Base-by-base conservation (phyloP, 2,113 vertebrate species). In the Pseudorhombus dupliciocellatus region DNA sequence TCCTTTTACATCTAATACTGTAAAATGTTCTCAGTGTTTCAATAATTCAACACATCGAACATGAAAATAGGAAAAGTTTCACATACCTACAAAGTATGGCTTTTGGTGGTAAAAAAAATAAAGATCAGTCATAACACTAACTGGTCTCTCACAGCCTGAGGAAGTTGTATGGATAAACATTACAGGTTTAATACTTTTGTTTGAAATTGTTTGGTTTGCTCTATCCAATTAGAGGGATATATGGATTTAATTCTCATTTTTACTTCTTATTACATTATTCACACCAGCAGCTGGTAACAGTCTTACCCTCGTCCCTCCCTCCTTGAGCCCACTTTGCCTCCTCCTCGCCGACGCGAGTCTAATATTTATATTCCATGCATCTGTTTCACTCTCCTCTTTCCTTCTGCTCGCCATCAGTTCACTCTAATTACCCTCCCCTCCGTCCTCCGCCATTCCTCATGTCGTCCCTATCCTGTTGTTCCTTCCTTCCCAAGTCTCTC, bases 351-450 rank as follows among this genome's bases (percentile, higher is more conserved):
- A 5, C 57, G 50, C 18, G 21, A 59, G 21, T 21, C 16, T 7
- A 25, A 62, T 54, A 24, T 30, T 18, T 25, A 9, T 44, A 2
- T 15, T 58, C 18, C 14, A 4, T 55, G 22, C 55, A 55, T 56
- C 12, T 42, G 10, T 58, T 52, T 70, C 42, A 22, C 52, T 60
- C 42, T 52, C 46, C 20, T 50, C 20, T 60, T n/a, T 30, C 8
- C 68, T 58, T 52, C 24, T n/a, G 51, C 31, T 65, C 65, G 20
- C 46, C 65, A 56, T 70, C 28, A 50, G 25, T 73, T 60, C 46
- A n/a, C 10, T 2, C 20, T 56, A 66, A 74, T 71, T 54, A 65
- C 16, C 2, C 48, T 63, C n/a, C n/a, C 31, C 51, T 55, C 62
- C 16, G 3, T 44, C 26, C 26, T 51, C 28, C 57, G n/a, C 34